Conservation (phyloP, 2,888 invertebrate genomes). For the Actias luna region DNA sequence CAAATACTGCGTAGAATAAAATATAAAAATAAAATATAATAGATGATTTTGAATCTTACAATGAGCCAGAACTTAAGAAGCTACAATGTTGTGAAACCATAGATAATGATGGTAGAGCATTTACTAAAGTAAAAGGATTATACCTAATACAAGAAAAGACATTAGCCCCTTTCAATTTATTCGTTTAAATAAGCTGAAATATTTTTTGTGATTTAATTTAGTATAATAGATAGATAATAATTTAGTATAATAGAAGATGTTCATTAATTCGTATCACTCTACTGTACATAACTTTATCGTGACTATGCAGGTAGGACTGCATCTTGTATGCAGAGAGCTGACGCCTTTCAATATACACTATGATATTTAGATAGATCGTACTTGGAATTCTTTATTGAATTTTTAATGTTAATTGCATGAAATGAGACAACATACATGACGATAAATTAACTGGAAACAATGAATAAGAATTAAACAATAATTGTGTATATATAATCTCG, state of each 20-base stretch:
- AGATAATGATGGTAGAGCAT: too few relatives aligned
- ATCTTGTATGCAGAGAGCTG: constrained; percentile 16
- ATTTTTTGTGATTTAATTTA: not conserved
- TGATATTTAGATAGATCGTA: constrained; percentile 28
- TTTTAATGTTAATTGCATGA: constrained; percentile 3
- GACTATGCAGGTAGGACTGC: constrained; percentile 13
- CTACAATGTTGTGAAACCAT: too few relatives aligned
- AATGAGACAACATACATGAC: constrained; percentile 6
- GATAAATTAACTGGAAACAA: not conserved
- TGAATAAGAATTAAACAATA: not conserved
- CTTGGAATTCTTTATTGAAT: constrained; percentile 11
- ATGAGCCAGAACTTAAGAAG: too few relatives aligned
- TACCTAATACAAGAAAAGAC: not conserved
- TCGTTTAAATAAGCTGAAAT: not conserved
- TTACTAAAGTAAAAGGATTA: not conserved
- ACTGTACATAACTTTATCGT: constrained; percentile 9
- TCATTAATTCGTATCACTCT: not conserved
- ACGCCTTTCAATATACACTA: constrained; percentile 24
- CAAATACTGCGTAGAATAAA: too few relatives aligned
- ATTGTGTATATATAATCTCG: not conserved
- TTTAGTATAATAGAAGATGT: not conserved
- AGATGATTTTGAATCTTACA: too few relatives aligned
- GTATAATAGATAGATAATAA: not conserved
- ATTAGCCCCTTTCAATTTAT: not conserved
- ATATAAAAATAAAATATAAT: too few relatives aligned